Base-by-base conservation (phyloP, 64 coral and sea anemone genomes). In the Pocillopora damicornis region DNA sequence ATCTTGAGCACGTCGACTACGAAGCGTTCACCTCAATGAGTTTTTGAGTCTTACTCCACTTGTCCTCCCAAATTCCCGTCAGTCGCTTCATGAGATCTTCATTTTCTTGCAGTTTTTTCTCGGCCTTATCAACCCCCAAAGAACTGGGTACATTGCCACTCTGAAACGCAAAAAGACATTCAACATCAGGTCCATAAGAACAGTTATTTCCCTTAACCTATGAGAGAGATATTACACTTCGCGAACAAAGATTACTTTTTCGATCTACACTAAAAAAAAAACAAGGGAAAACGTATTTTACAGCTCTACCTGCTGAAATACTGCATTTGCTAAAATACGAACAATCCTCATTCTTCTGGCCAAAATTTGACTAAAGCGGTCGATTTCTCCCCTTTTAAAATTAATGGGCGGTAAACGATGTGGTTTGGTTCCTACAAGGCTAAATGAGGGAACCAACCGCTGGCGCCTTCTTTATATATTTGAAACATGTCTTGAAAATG, bases 41-140 rank as follows among this genome's bases (percentile, higher is more conserved):
- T 75, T 93, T 95, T 77, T 99, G 93, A 7, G 97, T 95, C 79
- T 91, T 95, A 35, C 93, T 95, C 97, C 97, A 99, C 87, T 99
- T 99, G 20, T 99, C 97, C 58, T 99, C 97, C 97, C 97, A 99
- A 37, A 99, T 99, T 4, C 97, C 97, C 1, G 97, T 99, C 17
- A 99, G 79, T 17, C 97, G 90, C 45, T 95, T 99, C 90, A 99
- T 95, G 11, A 99, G 84, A 16, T 95, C 89, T 62, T 95, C 90
- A 63, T 95, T 99, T 76, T 99, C 97, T 78, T 95, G 93, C 6
- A 99, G 87, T 89, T 99, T 92, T 87, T 74, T 92, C 78, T 94
- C 93, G 15, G 97, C 76, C 37, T 95, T 99, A 88, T 95, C 73
- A 57, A 82, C 74, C 16, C 86, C 94, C 45, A 79, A n/a, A 18